phyloP scores from a whole-genome alignment of 2,113 vertebrate species.

The Tursiops truncatus region DNA sequence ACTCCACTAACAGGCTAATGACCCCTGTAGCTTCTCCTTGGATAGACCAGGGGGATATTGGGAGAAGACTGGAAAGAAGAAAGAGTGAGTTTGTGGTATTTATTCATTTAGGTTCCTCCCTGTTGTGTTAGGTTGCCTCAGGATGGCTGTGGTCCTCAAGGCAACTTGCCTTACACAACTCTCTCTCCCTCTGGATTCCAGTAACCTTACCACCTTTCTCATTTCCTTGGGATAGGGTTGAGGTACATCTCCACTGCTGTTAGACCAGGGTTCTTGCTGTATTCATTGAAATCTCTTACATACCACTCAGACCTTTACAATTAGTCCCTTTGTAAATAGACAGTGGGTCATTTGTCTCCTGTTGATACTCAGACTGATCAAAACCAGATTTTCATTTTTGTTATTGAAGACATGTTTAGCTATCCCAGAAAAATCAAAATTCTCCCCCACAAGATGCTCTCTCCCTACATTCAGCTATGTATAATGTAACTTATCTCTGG shows the following conservation, averaged over 20 bases:
- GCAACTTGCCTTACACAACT: neutral
- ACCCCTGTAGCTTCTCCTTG: neutral
- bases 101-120: neutral
- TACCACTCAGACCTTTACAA: neutral
- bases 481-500: neutral
- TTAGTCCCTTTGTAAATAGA: neutral
- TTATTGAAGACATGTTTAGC: neutral
- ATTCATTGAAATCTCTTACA: neutral
- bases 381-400: neutral
- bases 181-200: neutral
- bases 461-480: neutral
- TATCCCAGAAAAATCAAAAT: neutral
- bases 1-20: neutral
- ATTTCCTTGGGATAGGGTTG: neutral
- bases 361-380: neutral
- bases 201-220: neutral
- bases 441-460: neutral
- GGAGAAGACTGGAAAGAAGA: neutral
- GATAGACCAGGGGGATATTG: neutral
- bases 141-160: neutral
- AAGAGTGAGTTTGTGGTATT: neutral
- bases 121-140: neutral
- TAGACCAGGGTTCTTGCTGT: neutral
- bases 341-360: neutral
- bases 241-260: neutral